Evolutionary conservation across 2,888 invertebrate genomes (phyloP).

Genomic region (Sisyra nigra): DNA sequence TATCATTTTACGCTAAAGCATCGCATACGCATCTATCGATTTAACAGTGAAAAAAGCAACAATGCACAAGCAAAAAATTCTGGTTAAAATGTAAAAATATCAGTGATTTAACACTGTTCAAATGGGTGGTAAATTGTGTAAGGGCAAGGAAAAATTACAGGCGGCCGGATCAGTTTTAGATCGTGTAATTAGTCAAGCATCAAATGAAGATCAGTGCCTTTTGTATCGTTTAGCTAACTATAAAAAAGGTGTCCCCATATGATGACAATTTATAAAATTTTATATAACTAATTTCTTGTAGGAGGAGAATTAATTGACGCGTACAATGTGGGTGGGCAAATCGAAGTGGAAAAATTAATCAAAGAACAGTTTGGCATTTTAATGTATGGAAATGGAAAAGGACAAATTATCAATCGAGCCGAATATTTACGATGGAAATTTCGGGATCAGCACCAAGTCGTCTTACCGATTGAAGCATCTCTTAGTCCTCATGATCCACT

Average conservation of each 20-base stretch:
- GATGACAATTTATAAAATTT: conserved; percentile 5
- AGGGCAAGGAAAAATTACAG: conserved; percentile 26
- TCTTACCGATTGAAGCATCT: conserved; percentile 76
- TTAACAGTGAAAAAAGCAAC: neutral
- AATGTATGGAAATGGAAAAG: conserved; percentile 76
- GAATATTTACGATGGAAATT: conserved; percentile 86
- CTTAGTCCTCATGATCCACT: conserved; percentile 73
- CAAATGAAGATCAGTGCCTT: conserved; percentile 71
- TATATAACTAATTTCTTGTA: conserved; percentile 17
- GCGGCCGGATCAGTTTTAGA: conserved; percentile 69
- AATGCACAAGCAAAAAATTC: neutral
- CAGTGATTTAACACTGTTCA: neutral
- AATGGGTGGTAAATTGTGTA: conserved; percentile 32
- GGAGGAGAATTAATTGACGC: conserved; percentile 81
- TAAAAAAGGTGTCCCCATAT: conserved; percentile 47
- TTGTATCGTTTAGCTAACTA: conserved; percentile 80
- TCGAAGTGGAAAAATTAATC: conserved; percentile 69
- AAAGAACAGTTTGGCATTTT: conserved; percentile 73
- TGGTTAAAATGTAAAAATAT: neutral
- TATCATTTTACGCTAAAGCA: neutral
- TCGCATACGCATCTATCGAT: too few relatives aligned
- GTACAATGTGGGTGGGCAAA: conserved; percentile 68
- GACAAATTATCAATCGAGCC: conserved; percentile 69
- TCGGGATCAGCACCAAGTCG: conserved; percentile 67
- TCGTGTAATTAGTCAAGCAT: conserved; percentile 76